phyloP scores from a whole-genome alignment of 2,888 invertebrate genomes.

The Volucella zonaria region DNA sequence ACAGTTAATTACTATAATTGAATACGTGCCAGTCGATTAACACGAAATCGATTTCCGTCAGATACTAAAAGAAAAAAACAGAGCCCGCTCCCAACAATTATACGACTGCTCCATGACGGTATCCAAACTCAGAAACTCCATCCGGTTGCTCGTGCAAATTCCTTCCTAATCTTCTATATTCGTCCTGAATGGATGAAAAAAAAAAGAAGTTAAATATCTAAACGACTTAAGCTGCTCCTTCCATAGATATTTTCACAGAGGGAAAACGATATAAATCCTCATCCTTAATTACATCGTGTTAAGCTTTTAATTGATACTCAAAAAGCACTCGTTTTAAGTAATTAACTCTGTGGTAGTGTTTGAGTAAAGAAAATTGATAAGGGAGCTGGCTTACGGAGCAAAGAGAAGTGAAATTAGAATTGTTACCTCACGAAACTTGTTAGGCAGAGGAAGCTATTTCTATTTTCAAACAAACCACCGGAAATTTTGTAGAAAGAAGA shows the following conservation, averaged over 20 bases:
- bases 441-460: not conserved
- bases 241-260: constrained; percentile 48
- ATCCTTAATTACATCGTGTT: constrained; percentile 73
- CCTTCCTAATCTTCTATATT: constrained; percentile 60
- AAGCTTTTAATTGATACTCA: constrained; percentile 73
- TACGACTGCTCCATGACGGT: constrained; percentile 5
- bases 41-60: constrained; percentile 66
- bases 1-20: constrained; percentile 71
- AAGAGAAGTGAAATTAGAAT: constrained; percentile 15
- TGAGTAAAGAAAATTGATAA: constrained; percentile 24
- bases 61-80: constrained; percentile 25
- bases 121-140: constrained; percentile 29
- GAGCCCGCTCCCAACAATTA: constrained; percentile 14
- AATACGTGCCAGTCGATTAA: constrained; percentile 70
- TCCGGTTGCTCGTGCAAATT: constrained; percentile 54
- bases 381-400: not conserved
- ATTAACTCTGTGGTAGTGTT: constrained; percentile 64
- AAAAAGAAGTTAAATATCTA: constrained; percentile 52
- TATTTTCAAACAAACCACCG: constrained; percentile 1
- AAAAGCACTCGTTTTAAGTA: constrained; percentile 72
- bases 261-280: constrained; percentile 68
- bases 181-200: not conserved
- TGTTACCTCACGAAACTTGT: no score
- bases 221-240: constrained; percentile 58
- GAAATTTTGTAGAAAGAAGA: constrained; percentile 26